These are phyloP conservation scores for Chaetorhynchus papuensis DNA, from an alignment of 2,113 vertebrate genomes.

Conservation along the genomic window DNA sequence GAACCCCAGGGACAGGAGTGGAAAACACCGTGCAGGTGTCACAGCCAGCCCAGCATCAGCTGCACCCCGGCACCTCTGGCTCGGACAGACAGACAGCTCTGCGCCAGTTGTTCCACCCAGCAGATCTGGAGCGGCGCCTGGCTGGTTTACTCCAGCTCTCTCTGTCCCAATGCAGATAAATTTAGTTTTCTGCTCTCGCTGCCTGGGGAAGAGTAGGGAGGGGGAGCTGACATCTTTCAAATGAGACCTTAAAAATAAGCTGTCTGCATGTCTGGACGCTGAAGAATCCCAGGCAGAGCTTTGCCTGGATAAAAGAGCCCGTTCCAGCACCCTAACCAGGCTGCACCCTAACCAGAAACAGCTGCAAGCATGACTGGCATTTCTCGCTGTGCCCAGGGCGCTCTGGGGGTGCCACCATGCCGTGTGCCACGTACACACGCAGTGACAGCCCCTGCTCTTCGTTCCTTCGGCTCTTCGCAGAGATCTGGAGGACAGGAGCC, in stretches of 20 bases:
- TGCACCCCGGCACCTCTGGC: not conserved
- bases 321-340: not conserved
- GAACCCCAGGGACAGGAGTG: not conserved
- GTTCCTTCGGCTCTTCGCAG: not conserved
- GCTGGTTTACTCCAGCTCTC: conserved; percentile 32
- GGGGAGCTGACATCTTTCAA: conserved; percentile 58
- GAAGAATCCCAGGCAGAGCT: conserved; percentile 16
- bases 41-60: not conserved
- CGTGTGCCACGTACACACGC: not conserved
- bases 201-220: conserved; percentile 43
- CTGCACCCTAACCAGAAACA: not conserved
- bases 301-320: not conserved
- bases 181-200: conserved; percentile 51
- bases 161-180: conserved; percentile 47
- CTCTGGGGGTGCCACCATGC: not conserved
- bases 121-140: not conserved
- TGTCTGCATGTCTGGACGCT: not conserved
- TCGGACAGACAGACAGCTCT: not conserved
- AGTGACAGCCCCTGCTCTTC: not conserved
- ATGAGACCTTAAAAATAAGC: conserved; percentile 56
- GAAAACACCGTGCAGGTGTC: not conserved
- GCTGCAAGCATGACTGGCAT: not conserved
- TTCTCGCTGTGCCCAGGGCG: not conserved
- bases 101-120: not conserved
- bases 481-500: not conserved